Conservation (phyloP, 2,797 vertebrate species). For the Macropus fuliginosus region DNA sequence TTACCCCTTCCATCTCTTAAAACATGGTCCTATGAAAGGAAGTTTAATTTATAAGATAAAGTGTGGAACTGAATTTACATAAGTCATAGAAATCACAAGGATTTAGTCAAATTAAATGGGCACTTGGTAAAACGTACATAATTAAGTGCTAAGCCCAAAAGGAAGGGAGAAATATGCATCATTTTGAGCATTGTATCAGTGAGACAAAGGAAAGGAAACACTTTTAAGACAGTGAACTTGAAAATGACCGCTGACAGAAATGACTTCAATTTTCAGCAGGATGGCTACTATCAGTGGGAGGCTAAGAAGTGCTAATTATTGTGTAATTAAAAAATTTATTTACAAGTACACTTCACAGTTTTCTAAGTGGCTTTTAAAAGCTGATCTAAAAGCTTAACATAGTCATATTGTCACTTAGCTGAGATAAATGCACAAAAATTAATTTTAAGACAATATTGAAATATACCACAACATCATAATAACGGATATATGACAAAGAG, state of each 20-base stretch:
- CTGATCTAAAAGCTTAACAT: conserved; percentile 12
- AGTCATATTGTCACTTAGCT: conserved; percentile 11
- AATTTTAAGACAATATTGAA: conserved; percentile 56
- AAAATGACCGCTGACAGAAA: not conserved
- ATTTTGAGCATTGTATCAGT: not conserved
- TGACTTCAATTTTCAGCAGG: not conserved
- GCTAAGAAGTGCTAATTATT: conserved; percentile 7
- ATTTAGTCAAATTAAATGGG: not conserved
- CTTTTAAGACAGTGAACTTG: not conserved
- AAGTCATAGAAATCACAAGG: not conserved
- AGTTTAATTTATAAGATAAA: not conserved
- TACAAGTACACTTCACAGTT: not conserved
- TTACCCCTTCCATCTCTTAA: not conserved
- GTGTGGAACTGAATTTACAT: rapidly evolving
- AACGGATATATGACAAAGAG: conserved; percentile 30
- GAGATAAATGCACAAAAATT: conserved; percentile 53
- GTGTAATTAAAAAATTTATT: conserved; percentile 19
- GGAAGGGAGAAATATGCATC: rapidly evolving
- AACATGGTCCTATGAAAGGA: not conserved
- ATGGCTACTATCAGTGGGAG: not conserved
- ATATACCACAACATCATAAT: conserved; percentile 13
- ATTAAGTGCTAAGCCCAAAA: not conserved
- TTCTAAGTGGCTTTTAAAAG: not conserved
- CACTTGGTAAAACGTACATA: conserved; percentile 40
- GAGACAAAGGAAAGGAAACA: not conserved